A percentile compares a stretch with the other conserved stretches of the same genome.
Conservation (phyloP, 2,797 vertebrate species). For the Acipenser transmontanus region DNA sequence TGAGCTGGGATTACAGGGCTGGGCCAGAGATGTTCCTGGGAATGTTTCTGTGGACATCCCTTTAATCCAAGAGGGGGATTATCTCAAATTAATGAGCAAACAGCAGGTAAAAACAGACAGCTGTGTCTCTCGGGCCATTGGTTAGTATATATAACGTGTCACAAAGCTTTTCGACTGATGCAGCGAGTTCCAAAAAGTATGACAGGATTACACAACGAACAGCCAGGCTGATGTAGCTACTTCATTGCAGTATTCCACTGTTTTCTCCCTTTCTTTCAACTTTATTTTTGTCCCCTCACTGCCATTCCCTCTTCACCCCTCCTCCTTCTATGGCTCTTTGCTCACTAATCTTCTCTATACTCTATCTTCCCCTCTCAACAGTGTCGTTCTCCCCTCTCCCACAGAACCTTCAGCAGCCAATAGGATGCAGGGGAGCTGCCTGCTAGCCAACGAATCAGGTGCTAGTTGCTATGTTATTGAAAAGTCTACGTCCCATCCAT, state of each 20-base stretch:
- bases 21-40: constrained; percentile 31
- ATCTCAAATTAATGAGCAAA: constrained; percentile 11
- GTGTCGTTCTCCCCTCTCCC: constrained; percentile 19
- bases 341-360: constrained; percentile 25
- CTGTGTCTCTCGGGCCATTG: too few relatives aligned
- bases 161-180: too few relatives aligned
- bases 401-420: constrained; percentile 33
- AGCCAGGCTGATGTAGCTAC: too few relatives aligned
- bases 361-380: constrained; percentile 23
- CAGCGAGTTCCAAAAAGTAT: too few relatives aligned
- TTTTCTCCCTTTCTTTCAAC: too few relatives aligned
- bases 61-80: constrained; percentile 32
- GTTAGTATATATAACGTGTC: too few relatives aligned
- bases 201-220: too few relatives aligned
- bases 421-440: constrained; percentile 22
- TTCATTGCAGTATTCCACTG: too few relatives aligned
- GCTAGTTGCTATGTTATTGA: constrained; percentile 36
- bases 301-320: constrained; percentile 6
- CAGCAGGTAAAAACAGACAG: too few relatives aligned
- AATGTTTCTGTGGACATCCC: constrained; percentile 37
- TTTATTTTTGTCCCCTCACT: neutral
- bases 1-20: constrained; percentile 35
- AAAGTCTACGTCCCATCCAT: constrained; percentile 34
- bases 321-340: constrained; percentile 25
- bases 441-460: constrained; percentile 32